Base-by-base conservation (phyloP, 2,113 vertebrate species). In the Leptocoma aspasia region DNA sequence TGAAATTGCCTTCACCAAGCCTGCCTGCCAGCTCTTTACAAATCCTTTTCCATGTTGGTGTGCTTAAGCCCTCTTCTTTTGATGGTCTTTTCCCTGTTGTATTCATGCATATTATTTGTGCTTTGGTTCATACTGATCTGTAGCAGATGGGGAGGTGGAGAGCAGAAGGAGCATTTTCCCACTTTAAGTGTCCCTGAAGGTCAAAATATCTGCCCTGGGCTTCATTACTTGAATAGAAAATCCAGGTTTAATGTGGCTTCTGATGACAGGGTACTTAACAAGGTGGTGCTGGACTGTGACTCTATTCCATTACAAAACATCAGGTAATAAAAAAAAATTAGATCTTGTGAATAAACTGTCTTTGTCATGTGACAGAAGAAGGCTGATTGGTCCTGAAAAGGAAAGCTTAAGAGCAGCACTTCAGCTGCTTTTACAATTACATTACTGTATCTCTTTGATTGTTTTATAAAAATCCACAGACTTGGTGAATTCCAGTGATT, bases 11-110 rank as follows among this genome's bases (percentile, higher is more conserved):
- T 92, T 84, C 83, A 94, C 69, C 73, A 81, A 89, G 86, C 69
- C 64, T 92, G 83, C 53, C 68, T 95, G 92, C 91, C 92, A 94
- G 77, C 86, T 94, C 83, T 91, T 92, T 79, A 78, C 91, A 97
- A 97, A 97, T 95, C 89, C 94, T 91, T 91, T 96, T 94, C 89
- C 95, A 68, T 91, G 94, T 82, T 96, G 92, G 91, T 92, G 70
- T 2, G 60, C 77, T 94, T 96, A 95, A 94, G 83, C 96, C 20
- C 56, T 82, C 72, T 94, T 90, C 92, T 96, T 97, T 94, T 95
- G 89, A 95, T 95, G 69, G 57, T 84, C 83, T 96, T 94, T 94
- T 96, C 94, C 92, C 94, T 91, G 95, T 82, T 89, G 91, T 89
- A 84, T 92, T 94, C 83, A 82, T 84, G 92, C 92, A 42, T 91